A percentile compares a stretch with the other conserved stretches of the same genome.
phyloP scores from a whole-genome alignment of 2,888 invertebrate genomes.

The Prosapia bicincta region DNA sequence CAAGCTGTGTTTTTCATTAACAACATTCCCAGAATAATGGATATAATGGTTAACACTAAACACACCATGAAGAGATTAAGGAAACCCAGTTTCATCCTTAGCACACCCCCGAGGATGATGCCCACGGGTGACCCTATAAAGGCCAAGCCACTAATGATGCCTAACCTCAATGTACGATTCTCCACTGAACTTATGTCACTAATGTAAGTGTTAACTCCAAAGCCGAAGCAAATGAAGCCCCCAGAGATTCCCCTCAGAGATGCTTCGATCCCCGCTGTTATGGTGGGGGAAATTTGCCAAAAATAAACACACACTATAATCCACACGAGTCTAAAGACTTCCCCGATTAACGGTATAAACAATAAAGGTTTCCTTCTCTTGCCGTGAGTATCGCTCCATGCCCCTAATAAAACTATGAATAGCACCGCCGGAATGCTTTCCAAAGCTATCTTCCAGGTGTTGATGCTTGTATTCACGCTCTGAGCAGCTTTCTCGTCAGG shows the following conservation, averaged over 20 bases:
- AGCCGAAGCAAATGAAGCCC: conserved; percentile 25
- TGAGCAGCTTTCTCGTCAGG: conserved; percentile 21
- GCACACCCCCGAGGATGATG: conserved; percentile 17
- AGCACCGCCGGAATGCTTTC: conserved; percentile 24
- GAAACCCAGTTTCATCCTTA: conserved; percentile 28
- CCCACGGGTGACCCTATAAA: conserved; percentile 31
- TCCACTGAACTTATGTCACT: conserved; percentile 29
- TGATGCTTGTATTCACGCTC: conserved; percentile 24
- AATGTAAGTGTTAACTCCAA: conserved; percentile 32
- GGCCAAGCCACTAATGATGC: conserved; percentile 29
- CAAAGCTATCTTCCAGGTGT: conserved; percentile 29
- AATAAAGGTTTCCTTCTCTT: conserved; percentile 33
- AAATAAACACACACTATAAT: conserved; percentile 22
- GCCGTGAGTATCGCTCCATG: conserved; percentile 36
- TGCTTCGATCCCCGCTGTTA: conserved; percentile 20
- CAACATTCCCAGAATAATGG: conserved; percentile 17
- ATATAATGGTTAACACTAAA: conserved; percentile 13
- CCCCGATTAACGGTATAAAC: conserved; percentile 32
- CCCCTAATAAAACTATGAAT: conserved; percentile 31
- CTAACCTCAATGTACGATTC: conserved; percentile 22
- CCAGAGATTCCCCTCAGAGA: conserved; percentile 23
- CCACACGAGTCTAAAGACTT: conserved; percentile 17
- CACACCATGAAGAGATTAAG: conserved; percentile 20
- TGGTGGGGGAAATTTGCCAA: conserved; percentile 28
- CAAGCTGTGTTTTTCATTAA: conserved; percentile 25